Conservation (phyloP, 1,140 invertebrate genomes). For the Lepidurus apus region DNA sequence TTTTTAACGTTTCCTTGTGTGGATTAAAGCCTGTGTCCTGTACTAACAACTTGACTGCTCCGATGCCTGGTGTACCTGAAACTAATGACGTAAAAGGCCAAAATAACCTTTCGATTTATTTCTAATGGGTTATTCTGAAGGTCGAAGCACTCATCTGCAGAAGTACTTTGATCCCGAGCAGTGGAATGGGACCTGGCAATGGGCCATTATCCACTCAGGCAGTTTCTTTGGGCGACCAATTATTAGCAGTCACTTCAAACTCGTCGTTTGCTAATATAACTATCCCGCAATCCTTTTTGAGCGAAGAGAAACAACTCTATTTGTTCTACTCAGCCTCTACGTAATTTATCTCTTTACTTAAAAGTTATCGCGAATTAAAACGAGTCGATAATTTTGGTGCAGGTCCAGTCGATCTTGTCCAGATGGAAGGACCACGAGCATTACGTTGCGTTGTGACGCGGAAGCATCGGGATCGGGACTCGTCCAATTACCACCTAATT, state of each 20-base stretch:
- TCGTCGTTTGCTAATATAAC: conserved; percentile 41
- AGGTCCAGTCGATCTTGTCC: conserved; percentile 52
- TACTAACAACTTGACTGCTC: conserved; percentile 46
- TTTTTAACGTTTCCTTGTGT: conserved; percentile 57
- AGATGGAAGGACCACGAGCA: conserved; percentile 51
- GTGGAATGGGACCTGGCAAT: conserved; percentile 35
- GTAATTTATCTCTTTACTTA: conserved; percentile 39
- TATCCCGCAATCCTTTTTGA: conserved; percentile 43
- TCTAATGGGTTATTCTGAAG: conserved; percentile 34
- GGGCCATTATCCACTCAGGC: conserved; percentile 49
- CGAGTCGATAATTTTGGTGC: conserved; percentile 32
- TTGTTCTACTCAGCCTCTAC: conserved; percentile 47
- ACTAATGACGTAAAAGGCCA: neutral
- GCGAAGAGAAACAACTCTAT: conserved; percentile 43
- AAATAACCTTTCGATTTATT: neutral
- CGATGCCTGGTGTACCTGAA: conserved; percentile 8
- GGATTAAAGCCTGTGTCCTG: conserved; percentile 46
- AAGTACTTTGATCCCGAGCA: conserved; percentile 49
- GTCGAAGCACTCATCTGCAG: conserved; percentile 48
- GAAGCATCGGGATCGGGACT: conserved; percentile 44
- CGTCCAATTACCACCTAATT: conserved; percentile 50
- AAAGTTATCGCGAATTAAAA: conserved; percentile 15
- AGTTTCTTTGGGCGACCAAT: conserved; percentile 50
- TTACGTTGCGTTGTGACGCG: conserved; percentile 50
- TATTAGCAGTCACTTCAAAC: conserved; percentile 48